phyloP scores from a whole-genome alignment of 53 echinoderm and acorn worm species.

The Crossaster papposus region DNA sequence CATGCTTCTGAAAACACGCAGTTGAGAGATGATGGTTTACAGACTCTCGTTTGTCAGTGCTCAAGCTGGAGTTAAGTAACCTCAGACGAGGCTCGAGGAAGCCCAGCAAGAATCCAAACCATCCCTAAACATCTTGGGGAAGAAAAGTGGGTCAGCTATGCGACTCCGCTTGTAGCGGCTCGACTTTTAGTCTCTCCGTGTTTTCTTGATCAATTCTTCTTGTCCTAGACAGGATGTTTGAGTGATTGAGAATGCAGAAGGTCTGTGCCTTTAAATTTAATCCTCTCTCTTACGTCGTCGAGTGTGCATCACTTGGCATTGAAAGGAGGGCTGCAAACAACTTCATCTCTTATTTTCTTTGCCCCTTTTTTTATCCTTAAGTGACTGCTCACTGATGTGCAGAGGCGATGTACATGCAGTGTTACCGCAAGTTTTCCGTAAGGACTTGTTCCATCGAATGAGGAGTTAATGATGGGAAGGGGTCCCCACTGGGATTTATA shows the following conservation, averaged over 20 bases:
- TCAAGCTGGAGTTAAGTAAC: conserved; percentile 5
- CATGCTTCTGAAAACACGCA: background rate
- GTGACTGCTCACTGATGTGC: conserved; percentile 28
- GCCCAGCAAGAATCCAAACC: conserved; percentile 13
- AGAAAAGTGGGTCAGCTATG: conserved; percentile 39
- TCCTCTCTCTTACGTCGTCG: conserved; percentile 19
- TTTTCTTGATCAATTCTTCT: background rate
- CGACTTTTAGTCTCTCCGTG: background rate
- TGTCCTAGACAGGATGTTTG: background rate
- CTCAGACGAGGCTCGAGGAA: background rate
- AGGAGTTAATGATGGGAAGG: conserved; percentile 1
- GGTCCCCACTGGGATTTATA: background rate
- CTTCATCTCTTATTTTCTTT: background rate
- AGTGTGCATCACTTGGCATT: conserved; percentile 46
- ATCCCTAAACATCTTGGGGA: background rate
- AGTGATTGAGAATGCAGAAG: conserved; percentile 22
- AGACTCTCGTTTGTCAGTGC: conserved; percentile 18
- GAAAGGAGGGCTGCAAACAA: conserved; percentile 1
- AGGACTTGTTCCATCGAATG: background rate
- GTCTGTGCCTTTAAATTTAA: conserved; percentile 26
- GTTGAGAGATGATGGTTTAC: background rate
- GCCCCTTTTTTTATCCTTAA: background rate
- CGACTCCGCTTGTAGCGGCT: background rate
- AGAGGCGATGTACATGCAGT: background rate
- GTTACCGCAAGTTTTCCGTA: background rate